Conservation (phyloP, 2,888 invertebrate genomes). For the Pyrrhosoma nymphula region DNA sequence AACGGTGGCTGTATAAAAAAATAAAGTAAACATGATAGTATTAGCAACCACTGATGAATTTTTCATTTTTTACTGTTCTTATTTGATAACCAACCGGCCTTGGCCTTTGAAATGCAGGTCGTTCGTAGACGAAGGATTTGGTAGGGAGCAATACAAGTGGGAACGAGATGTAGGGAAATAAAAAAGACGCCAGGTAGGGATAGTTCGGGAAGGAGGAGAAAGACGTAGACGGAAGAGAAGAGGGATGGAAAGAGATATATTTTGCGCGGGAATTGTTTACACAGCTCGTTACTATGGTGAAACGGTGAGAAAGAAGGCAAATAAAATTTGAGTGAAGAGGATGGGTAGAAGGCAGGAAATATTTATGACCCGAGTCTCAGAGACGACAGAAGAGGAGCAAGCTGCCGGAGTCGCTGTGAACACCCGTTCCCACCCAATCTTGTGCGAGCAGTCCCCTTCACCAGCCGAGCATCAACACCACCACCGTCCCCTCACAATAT, state of each 20-base stretch:
- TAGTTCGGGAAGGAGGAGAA: neutral
- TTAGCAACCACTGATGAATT: too few species aligned
- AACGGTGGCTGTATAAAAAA: too few species aligned
- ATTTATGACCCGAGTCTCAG: slow-evolving; percentile 51
- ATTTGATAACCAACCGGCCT: too few species aligned
- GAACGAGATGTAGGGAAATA: too few species aligned
- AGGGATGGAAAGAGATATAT: neutral
- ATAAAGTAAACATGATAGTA: too few species aligned
- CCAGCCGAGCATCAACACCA: neutral
- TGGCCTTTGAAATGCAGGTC: too few species aligned
- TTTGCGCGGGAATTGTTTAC: slow-evolving; percentile 7
- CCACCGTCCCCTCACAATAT: too few species aligned
- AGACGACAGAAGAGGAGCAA: neutral
- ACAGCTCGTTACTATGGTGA: slow-evolving; percentile 54
- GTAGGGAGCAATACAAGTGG: too few species aligned
- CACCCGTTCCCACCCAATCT: neutral
- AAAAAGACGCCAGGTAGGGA: too few species aligned
- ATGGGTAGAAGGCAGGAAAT: slow-evolving; percentile 21
- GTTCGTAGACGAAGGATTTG: too few species aligned
- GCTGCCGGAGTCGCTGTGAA: neutral
- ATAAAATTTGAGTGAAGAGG: slow-evolving; percentile 44
- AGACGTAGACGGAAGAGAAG: neutral
- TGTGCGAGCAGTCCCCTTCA: neutral
- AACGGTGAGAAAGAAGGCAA: slow-evolving; percentile 44
- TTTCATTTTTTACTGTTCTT: too few species aligned